Evolutionary conservation across 1,140 invertebrate genomes (phyloP).

Genomic region (Pachyrhynchus sulphureomaculatus): DNA sequence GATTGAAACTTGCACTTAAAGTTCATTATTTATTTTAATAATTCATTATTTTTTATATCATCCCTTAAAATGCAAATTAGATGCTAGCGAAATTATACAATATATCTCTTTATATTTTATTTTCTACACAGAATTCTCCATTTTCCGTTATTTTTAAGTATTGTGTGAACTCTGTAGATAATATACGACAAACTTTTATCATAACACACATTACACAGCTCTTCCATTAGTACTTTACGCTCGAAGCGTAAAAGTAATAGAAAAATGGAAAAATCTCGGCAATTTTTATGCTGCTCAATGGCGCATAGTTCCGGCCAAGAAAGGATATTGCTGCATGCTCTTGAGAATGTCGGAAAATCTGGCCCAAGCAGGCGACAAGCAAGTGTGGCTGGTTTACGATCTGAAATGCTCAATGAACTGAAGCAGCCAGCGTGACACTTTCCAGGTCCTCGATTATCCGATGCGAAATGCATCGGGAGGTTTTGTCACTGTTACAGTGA

Average conservation of each 20-base stretch:
- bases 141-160: too few species aligned
- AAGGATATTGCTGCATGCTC: background rate
- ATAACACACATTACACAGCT: background rate
- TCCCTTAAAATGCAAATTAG: too few species aligned
- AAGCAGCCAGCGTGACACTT: slow-evolving; percentile 5
- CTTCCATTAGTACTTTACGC: slow-evolving; percentile 1
- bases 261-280: background rate
- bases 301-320: background rate
- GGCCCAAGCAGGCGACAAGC: background rate
- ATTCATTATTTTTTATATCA: too few species aligned
- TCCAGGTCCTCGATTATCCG: slow-evolving; percentile 1
- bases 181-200: too few species aligned
- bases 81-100: too few species aligned
- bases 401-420: slow-evolving; percentile 3
- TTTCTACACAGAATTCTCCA: too few species aligned
- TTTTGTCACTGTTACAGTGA: background rate
- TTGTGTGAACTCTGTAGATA: too few species aligned
- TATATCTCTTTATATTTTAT: too few species aligned
- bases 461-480: background rate
- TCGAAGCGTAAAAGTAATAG: background rate
- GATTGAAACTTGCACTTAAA: too few species aligned
- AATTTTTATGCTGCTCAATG: slow-evolving; percentile 13
- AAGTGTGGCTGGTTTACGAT: background rate
- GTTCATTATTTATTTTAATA: too few species aligned
- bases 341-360: background rate